phyloP scores from a whole-genome alignment of 2,888 invertebrate genomes.

The Scaptomyza reducta region DNA sequence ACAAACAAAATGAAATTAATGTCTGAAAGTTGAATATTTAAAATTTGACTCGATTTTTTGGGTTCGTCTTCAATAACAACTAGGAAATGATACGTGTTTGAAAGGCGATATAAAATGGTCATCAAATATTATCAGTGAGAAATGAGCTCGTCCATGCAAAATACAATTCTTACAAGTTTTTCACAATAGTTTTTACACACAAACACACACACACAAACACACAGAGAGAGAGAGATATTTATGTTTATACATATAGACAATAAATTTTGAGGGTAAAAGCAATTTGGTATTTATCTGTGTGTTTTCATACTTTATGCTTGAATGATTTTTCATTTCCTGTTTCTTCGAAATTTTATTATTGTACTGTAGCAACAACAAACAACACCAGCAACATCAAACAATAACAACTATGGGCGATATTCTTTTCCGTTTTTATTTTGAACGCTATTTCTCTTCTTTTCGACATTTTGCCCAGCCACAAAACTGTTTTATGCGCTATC shows the following conservation, averaged over 20 bases:
- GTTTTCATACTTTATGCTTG: constrained; percentile 75
- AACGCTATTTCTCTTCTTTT: constrained; percentile 39
- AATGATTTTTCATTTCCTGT: constrained; percentile 73
- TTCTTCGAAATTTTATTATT: constrained; percentile 60
- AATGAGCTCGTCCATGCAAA: constrained; percentile 9
- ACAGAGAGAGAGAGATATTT: background rate
- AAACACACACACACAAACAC: background rate
- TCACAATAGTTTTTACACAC: constrained; percentile 22
- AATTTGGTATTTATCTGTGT: constrained; percentile 72
- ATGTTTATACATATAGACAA: constrained; percentile 9
- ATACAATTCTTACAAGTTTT: constrained; percentile 9
- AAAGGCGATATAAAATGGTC: background rate
- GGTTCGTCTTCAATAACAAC: background rate
- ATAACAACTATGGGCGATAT: constrained; percentile 52
- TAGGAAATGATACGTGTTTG: background rate
- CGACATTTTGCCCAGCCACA: constrained; percentile 41
- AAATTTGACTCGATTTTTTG: constrained; percentile 29
- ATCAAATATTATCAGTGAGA: constrained; percentile 2
- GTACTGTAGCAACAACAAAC: constrained; percentile 43
- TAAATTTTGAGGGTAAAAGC: constrained; percentile 54
- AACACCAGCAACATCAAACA: constrained; percentile 38
- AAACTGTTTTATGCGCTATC: constrained; percentile 34
- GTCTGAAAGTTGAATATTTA: constrained; percentile 26
- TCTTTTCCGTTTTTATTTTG: constrained; percentile 42
- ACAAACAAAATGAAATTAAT: constrained; percentile 29